Evolutionary conservation across 2,113 vertebrate species (phyloP).

Genomic region (Pyrgilauda ruficollis): DNA sequence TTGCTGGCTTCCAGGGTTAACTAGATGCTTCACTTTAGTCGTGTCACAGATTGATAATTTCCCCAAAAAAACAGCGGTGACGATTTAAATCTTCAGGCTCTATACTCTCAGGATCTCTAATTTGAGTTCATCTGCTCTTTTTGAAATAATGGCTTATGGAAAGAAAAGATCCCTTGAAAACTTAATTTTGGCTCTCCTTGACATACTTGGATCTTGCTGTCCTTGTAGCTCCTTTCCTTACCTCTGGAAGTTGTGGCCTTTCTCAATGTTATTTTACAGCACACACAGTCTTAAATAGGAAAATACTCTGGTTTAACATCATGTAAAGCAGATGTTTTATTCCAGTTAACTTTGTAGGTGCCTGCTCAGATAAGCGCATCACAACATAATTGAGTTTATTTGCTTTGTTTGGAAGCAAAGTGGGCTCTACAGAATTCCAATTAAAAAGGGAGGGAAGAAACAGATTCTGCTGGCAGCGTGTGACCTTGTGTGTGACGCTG

Average conservation of each 20-base stretch:
- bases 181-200: slow-evolving; percentile 3
- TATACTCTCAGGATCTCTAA: not conserved
- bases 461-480: not conserved
- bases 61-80: not conserved
- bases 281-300: rapidly evolving
- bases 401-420: not conserved
- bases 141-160: not conserved
- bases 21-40: not conserved
- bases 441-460: not conserved
- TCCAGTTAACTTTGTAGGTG: not conserved
- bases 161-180: not conserved
- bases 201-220: not conserved
- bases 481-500: not conserved
- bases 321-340: not conserved
- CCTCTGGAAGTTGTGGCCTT: not conserved
- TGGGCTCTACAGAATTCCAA: not conserved
- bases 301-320: not conserved
- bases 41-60: not conserved
- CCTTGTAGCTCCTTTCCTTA: not conserved
- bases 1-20: not conserved
- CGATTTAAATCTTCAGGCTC: not conserved
- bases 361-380: not conserved
- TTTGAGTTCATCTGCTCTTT: not conserved
- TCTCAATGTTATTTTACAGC: not conserved
- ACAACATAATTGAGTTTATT: not conserved